These are phyloP conservation scores for Lophura nycthemera DNA, from an alignment of 2,113 vertebrate genomes.

Conservation along the genomic window DNA sequence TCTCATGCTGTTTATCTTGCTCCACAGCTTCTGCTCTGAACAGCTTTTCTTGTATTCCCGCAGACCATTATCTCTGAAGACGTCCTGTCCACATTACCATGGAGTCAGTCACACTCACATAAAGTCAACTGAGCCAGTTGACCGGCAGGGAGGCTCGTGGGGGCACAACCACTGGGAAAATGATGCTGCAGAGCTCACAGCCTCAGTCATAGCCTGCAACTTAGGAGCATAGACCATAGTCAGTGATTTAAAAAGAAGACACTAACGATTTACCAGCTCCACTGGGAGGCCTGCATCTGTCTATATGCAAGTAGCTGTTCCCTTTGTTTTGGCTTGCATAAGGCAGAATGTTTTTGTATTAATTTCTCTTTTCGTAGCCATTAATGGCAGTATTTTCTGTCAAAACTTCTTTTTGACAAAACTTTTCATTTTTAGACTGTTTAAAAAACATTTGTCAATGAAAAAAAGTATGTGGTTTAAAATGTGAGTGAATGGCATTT, in stretches of 20 bases:
- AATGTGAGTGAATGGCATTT: not conserved
- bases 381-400: not conserved
- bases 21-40: too few relatives aligned
- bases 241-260: not conserved
- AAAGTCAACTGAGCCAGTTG: not conserved
- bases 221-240: not conserved
- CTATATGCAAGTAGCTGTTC: not conserved
- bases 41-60: too few relatives aligned
- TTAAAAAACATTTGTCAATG: not conserved
- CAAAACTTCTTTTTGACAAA: not conserved
- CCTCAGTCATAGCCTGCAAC: not conserved
- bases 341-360: not conserved
- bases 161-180: rapidly evolving
- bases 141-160: not conserved
- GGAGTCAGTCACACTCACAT: not conserved
- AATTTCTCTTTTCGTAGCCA: not conserved
- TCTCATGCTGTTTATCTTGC: too few relatives aligned
- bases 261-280: not conserved
- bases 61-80: not conserved
- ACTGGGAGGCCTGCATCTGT: not conserved
- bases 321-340: not conserved
- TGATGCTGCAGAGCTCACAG: not conserved
- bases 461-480: not conserved
- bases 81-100: not conserved
- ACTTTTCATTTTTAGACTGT: not conserved